These are phyloP conservation scores for Eulacestoma nigropectus DNA, from an alignment of 2,113 vertebrate species.

Conservation along the genomic window DNA sequence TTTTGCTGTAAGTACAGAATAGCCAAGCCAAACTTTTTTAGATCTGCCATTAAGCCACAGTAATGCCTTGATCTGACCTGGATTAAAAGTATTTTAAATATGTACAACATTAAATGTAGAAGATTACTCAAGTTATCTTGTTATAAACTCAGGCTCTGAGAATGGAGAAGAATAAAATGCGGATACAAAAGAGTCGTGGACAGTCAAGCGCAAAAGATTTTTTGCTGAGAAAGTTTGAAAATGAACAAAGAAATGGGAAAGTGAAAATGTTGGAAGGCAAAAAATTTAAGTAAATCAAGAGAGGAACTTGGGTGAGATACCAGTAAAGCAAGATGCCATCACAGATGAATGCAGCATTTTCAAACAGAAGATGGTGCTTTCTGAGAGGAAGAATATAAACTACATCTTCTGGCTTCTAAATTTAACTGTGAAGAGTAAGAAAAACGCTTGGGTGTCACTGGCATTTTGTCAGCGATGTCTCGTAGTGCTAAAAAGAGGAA, in stretches of 20 bases:
- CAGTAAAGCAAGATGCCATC: neutral
- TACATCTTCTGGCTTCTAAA: conserved; percentile 4
- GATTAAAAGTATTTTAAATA: neutral
- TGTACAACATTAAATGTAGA: neutral
- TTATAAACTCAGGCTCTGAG: neutral
- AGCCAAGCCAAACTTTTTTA: neutral
- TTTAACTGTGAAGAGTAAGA: conserved; percentile 4
- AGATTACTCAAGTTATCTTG: neutral
- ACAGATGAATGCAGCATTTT: neutral
- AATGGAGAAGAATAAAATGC: neutral
- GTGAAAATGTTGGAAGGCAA: neutral
- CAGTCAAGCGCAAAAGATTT: neutral
- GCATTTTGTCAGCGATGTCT: neutral
- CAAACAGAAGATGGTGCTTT: neutral
- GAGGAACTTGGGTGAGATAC: neutral
- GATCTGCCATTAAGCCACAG: neutral
- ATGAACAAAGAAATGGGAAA: neutral
- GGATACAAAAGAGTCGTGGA: neutral
- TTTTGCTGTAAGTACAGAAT: neutral
- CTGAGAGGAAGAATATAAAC: neutral
- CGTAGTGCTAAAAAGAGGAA: neutral
- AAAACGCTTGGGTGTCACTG: conserved; percentile 1
- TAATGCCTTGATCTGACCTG: neutral
- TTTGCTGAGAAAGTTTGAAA: neutral
- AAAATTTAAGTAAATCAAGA: neutral